phyloP scores from a whole-genome alignment of 2,797 vertebrate species.

The Coluber constrictor region DNA sequence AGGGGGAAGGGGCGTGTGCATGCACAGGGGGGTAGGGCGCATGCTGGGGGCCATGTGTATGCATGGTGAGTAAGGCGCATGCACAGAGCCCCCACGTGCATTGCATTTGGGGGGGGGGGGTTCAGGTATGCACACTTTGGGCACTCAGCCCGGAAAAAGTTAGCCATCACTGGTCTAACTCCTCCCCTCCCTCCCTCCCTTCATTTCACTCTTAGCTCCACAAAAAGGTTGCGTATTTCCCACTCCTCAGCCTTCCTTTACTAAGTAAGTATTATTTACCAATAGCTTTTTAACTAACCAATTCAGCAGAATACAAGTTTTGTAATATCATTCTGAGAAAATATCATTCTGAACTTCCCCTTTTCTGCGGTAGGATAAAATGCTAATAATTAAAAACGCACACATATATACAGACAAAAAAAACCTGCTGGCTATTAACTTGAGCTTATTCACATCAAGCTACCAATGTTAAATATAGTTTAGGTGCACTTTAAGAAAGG shows the following conservation, averaged over 20 bases:
- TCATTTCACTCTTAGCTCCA: background rate
- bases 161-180: background rate
- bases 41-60: too few relatives aligned
- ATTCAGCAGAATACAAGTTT: background rate
- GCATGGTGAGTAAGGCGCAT: too few relatives aligned
- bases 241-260: background rate
- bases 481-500: background rate
- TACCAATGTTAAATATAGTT: background rate
- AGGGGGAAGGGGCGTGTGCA: too few relatives aligned
- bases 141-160: too few relatives aligned
- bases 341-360: too few relatives aligned
- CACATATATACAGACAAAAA: background rate
- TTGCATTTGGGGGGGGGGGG: too few relatives aligned
- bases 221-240: background rate
- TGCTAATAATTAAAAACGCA: background rate
- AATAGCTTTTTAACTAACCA: background rate
- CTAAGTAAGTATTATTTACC: background rate
- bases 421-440: background rate
- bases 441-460: background rate
- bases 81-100: fast-evolving
- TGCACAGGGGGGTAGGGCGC: too few relatives aligned
- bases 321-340: background rate
- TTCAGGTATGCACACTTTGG: too few relatives aligned
- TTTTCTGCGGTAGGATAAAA: background rate
- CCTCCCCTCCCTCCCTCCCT: background rate